Evolutionary conservation across 1,140 invertebrate species (phyloP).

Genomic region (Galleria mellonella): DNA sequence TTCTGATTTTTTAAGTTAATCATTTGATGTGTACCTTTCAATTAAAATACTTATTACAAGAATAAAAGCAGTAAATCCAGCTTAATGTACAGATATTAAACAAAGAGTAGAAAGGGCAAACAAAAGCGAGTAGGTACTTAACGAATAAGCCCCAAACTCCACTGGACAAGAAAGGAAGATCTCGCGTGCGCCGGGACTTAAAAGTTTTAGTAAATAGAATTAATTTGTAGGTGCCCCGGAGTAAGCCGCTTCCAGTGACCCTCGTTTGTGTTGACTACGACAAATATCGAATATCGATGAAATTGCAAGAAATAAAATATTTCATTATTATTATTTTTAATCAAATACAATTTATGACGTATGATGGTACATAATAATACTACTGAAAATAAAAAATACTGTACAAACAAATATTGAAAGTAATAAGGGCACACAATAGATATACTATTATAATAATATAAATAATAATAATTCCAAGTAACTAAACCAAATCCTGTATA

Average conservation of each 20-base stretch:
- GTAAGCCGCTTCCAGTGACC: constrained; percentile 3
- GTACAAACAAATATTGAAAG: too few species aligned
- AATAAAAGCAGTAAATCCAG: constrained; percentile 33
- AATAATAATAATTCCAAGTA: too few species aligned
- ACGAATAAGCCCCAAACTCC: constrained; percentile 61
- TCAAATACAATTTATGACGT: too few species aligned
- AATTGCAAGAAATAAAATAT: not conserved
- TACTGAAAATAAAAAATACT: too few species aligned
- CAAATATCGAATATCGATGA: constrained; percentile 34
- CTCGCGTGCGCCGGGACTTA: constrained; percentile 61
- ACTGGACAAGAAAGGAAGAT: constrained; percentile 64
- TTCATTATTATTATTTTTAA: too few species aligned
- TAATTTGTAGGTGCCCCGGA: constrained; percentile 5
- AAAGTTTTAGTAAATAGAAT: constrained; percentile 60
- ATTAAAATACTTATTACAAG: constrained; percentile 7
- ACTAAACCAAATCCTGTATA: too few species aligned
- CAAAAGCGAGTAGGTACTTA: constrained; percentile 62
- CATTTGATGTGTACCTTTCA: not conserved
- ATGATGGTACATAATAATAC: too few species aligned
- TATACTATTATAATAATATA: too few species aligned
- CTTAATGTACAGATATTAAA: constrained; percentile 50
- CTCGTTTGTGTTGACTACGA: not conserved
- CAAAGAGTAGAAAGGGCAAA: constrained; percentile 44
- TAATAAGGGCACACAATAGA: too few species aligned
- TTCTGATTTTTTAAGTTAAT: too few species aligned